Base-by-base conservation (phyloP, 2,797 vertebrate genomes). In the Lepus oiostolus region DNA sequence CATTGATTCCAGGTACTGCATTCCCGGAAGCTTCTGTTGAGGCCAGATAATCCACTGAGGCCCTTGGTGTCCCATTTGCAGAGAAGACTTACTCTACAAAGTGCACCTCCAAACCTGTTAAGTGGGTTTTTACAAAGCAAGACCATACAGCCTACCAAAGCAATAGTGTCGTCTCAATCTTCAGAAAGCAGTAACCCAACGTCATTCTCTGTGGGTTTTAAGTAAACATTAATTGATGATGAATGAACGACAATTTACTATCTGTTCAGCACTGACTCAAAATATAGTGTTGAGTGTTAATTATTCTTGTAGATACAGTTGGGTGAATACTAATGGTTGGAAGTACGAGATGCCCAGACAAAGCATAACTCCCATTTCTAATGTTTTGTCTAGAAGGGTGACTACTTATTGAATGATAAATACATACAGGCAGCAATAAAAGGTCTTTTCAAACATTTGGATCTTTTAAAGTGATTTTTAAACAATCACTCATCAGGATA, bases 141-240 rank as follows among this genome's bases (percentile, higher is more conserved):
- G 28, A 72, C 6, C 0, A 0, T 75, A 65, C 4, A 35, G 42
- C 17, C 54, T 85, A 62, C 30, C 54, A n/a, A 28, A 8, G 3
- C 32, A 82, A 63, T 68, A 83, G 38, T 84, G 81, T 85, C 1
- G 0, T 67, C 75, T 95, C 47, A 77, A 5, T 91, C 82, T 92
- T 93, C 63, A 71, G 32, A 35, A 96, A 91, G 62, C 50, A 72
- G 42, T 52, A 85, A 77, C 84, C 32, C 38, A 82, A 67, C 93
- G 75, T 62, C 65, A 16, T 83, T 96, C 94, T 96, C 95, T 91
- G 62, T 95, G 80, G 92, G 81, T 0, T 1, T 76, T 88, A 95
- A 97, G 58, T 92, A 90, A 97, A 89, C 85, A 82, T 96, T 96
- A 94, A 97, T 96, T 96, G 96, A 96, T 94, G 67, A 96, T 95